Evolutionary conservation across 2,888 invertebrate species (phyloP).

Genomic region (Branchinecta sandiegonensis): DNA sequence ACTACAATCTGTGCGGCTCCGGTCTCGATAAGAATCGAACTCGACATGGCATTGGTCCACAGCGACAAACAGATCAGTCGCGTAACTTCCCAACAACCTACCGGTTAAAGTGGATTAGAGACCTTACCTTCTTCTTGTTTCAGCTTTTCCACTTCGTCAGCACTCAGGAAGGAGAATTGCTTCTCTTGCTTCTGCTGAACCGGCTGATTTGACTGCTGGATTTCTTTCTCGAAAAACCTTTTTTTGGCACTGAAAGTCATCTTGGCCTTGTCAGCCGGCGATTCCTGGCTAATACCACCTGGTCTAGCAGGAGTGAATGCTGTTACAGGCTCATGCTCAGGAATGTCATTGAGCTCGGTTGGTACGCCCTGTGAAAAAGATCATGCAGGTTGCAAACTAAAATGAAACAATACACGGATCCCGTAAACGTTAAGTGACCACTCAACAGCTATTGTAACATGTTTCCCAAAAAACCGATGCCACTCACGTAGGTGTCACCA

Average conservation of each 20-base stretch:
- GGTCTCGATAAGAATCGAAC: too few relatives aligned
- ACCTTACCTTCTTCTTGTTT: constrained; percentile 65
- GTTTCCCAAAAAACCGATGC: too few relatives aligned
- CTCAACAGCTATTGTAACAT: too few relatives aligned
- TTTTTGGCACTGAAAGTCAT: constrained; percentile 84
- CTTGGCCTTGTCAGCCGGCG: constrained; percentile 40
- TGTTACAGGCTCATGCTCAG: too few relatives aligned
- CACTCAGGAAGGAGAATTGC: constrained; percentile 82
- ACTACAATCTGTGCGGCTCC: too few relatives aligned
- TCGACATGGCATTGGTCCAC: too few relatives aligned
- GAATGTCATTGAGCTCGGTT: too few relatives aligned
- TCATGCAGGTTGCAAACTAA: too few relatives aligned
- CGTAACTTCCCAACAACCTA: constrained; percentile 17
- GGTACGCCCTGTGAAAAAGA: too few relatives aligned
- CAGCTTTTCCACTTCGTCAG: constrained; percentile 84
- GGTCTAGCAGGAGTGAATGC: not conserved
- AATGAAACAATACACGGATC: too few relatives aligned
- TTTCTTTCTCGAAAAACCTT: constrained; percentile 87
- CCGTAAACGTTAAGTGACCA: too few relatives aligned
- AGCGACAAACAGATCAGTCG: not conserved
- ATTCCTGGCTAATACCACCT: not conserved
- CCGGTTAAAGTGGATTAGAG: constrained; percentile 24
- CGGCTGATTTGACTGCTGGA: constrained; percentile 78
- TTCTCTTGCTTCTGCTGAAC: constrained; percentile 68
- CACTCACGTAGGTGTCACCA: too few relatives aligned